Percentiles rank a stretch among this genome's conserved stretches.
Evolutionary conservation across 2,888 invertebrate species (phyloP).

Genomic region (Chloroclystis v-ata): DNA sequence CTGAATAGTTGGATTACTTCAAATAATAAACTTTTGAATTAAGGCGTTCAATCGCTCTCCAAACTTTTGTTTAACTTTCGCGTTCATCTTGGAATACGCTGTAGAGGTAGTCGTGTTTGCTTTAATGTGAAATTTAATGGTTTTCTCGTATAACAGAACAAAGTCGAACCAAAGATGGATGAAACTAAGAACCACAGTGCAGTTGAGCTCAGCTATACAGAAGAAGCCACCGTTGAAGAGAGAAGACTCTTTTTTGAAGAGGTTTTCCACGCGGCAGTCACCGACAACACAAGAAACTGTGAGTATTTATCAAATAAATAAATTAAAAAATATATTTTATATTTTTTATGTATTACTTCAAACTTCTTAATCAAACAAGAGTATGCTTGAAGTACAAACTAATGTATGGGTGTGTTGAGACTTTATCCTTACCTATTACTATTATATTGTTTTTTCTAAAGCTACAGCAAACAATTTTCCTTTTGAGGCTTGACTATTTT

Average conservation of each 20-base stretch:
- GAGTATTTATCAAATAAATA: slow-evolving; percentile 48
- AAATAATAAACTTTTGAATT: slow-evolving; percentile 13
- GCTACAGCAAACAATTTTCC: too few relatives aligned
- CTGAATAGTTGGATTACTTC: slow-evolving; percentile 5
- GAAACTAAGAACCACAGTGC: slow-evolving; percentile 95
- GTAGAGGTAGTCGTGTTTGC: slow-evolving; percentile 55
- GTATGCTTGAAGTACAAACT: too few relatives aligned
- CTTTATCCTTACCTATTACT: too few relatives aligned
- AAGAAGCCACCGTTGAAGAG: slow-evolving; percentile 93
- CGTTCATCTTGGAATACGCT: slow-evolving; percentile 34
- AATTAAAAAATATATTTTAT: slow-evolving; percentile 21
- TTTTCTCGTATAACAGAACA: slow-evolving; percentile 79
- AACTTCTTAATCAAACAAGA: too few relatives aligned
- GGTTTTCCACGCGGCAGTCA: slow-evolving; percentile 95
- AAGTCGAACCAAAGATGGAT: slow-evolving; percentile 97
- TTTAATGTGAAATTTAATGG: slow-evolving; percentile 35
- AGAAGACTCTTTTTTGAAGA: slow-evolving; percentile 94
- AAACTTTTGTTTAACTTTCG: slow-evolving; percentile 25
- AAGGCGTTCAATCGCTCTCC: slow-evolving; percentile 20
- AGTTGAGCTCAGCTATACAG: slow-evolving; percentile 91
- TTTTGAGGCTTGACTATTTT: too few relatives aligned
- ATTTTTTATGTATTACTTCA: neutral
- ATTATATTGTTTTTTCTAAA: too few relatives aligned
- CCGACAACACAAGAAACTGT: slow-evolving; percentile 91
- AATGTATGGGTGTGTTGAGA: too few relatives aligned